Evolutionary conservation across 2,797 vertebrate genomes (phyloP), one percentile per base, ranked within the genome.

Genomic region (Phrynocephalus guinanensis): DNA sequence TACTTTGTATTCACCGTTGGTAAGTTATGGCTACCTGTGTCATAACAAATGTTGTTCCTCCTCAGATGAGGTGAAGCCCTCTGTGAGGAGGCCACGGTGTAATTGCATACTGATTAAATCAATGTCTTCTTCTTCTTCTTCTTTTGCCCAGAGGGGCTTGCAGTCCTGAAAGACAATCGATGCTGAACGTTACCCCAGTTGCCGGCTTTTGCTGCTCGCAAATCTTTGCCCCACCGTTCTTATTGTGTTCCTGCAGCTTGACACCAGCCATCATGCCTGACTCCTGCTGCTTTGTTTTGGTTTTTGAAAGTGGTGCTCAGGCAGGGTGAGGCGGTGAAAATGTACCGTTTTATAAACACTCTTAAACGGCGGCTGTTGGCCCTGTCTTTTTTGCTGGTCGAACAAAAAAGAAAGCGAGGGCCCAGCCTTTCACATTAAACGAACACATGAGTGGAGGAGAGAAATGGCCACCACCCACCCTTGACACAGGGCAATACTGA

Each of bases 91-190:
- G 88, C 92, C 86, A 90, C 92, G 95, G 91, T 94, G 91, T 95
- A 94, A 90, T 77, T 94, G 93, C 92, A 91, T 93, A 80, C 91
- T 92, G 89, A 95, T 95, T 94, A 94, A 95, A 95, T 92, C 93
- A 91, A 94, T 94, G 94, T 15, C 63, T 79, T 20, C 60, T 30
- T 82, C 75, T 76, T 92, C 67, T 76, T 94, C 91, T 90, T 93
- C 91, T 94, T 91, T 91, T 91, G 87, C 92, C 95, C 90, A 84
- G 80, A 0, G 20, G 94, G 94, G 94, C 92, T 94, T 94, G 93
- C 93, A 95, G 94, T 95, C 95, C 93, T 92, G 84, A 2, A 85
- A 85, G 87, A 92, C 90, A 94, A 96, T 95, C 93, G 90, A 93
- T 96, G 93, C 88, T 91, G 89, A 91, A 93, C 85, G 90, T 94